A percentile compares a stretch with the other conserved stretches of the same genome.
Conservation (phyloP, 2,888 invertebrate genomes). For the Microctonus hyperodae region DNA sequence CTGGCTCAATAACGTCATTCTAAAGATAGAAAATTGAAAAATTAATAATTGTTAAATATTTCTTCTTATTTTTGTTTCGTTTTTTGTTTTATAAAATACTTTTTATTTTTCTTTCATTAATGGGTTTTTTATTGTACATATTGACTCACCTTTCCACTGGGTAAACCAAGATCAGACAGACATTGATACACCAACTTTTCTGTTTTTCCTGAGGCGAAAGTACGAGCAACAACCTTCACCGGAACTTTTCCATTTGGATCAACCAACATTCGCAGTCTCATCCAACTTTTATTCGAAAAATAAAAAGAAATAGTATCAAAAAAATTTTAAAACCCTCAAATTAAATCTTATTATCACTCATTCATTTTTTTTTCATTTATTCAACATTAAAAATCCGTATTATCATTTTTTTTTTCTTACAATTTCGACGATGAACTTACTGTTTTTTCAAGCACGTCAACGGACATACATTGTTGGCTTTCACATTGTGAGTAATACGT, state of each 20-base stretch:
- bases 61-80: constrained; percentile 15
- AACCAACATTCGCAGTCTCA: constrained; percentile 92
- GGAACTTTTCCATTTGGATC: constrained; percentile 96
- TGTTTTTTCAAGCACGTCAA: constrained; percentile 99
- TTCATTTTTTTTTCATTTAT: not conserved
- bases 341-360: not conserved
- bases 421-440: constrained; percentile 75
- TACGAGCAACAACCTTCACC: constrained; percentile 93
- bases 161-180: constrained; percentile 90
- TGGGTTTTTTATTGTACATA: not conserved
- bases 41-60: too few species aligned
- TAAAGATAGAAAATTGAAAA: constrained; percentile 54
- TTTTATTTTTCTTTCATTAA: not conserved
- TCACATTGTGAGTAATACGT: constrained; percentile 96
- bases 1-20: constrained; percentile 94
- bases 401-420: too few species aligned
- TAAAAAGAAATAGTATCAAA: not conserved
- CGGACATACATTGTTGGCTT: constrained; percentile 98
- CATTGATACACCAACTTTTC: constrained; percentile 98
- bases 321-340: not conserved
- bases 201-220: constrained; percentile 99
- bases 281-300: constrained; percentile 79
- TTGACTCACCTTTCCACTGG: constrained; percentile 79
- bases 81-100: constrained; percentile 2
- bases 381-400: constrained; percentile 23